Base-by-base conservation (phyloP, 2,888 invertebrate species). In the Cyclophora albipunctata region DNA sequence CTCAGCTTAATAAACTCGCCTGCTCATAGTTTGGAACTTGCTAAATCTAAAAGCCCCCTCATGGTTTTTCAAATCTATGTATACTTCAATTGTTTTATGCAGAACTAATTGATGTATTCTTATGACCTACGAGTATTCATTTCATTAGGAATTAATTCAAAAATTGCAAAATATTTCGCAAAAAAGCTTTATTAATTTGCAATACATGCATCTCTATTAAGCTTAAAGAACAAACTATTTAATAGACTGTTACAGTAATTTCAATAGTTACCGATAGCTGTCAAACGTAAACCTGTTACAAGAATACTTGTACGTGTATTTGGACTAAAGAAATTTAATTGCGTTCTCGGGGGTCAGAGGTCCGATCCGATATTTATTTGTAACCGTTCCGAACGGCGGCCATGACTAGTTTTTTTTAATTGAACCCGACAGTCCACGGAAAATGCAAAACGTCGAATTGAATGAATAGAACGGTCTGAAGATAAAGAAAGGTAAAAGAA, bases 321-420 rank as follows among this genome's bases (percentile, higher is more conserved):
- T 73, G 66, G 76, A 71, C 68, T 73, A 72, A 73, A 75, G 72
- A 78, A 73, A 76, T 78, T 76, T 79, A 81, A 82, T 80, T 78
- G 67, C 69, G 64, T 77, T 78, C 68, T 67, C 69, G 52, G 62
- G 60, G 82, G 80, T 82, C 79, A 81, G 64, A 62, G 81, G 77
- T 75, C 60, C 60, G 33, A 62, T 60, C 61, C 60, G 69, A 56
- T 59, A 59, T 59, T 66, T 74, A 72, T 72, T 69, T 70, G 68
- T 66, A 66, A 63, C 73, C 67, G 75, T 71, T 75, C 66, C 73
- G 61, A 66, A 67, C 67, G 67, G 62, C 66, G 65, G 62, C 61
- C 64, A 60, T 60, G 68, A 71, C 74, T 69, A 62, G 67, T 75
- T 76, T 76, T 76, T 76, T 75, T 78, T 73, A 73, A 77, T 76